phyloP scores from a whole-genome alignment of 2,888 invertebrate genomes.

The Caenorhabditis sulstoni region DNA sequence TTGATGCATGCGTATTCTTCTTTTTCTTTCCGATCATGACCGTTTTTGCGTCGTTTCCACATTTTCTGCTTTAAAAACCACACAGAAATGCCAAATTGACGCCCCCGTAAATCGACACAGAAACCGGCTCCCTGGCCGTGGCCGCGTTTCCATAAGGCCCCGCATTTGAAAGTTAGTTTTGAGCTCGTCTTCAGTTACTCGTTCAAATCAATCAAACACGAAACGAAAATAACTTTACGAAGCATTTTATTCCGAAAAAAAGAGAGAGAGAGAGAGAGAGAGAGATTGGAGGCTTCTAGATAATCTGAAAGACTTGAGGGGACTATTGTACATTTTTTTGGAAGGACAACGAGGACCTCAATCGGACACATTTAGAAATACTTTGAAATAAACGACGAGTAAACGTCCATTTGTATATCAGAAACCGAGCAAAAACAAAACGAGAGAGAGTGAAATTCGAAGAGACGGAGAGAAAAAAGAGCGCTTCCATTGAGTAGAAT shows the following conservation, averaged over 20 bases:
- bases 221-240: conserved; percentile 19
- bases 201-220: not conserved
- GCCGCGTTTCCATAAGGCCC: not conserved
- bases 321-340: conserved; percentile 40
- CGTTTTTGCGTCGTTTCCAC: conserved; percentile 28
- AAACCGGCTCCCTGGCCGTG: conserved; percentile 11
- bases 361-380: not conserved
- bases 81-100: not conserved
- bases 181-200: not conserved
- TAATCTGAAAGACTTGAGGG: conserved; percentile 41
- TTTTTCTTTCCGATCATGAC: not conserved
- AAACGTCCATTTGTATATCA: not conserved
- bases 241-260: conserved; percentile 32
- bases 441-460: not conserved
- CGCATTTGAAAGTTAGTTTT: not conserved
- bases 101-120: not conserved
- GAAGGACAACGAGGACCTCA: conserved; percentile 15
- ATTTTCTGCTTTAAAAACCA: conserved; percentile 15
- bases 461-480: conserved; percentile 7
- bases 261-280: conserved; percentile 2
- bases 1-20: conserved; percentile 72
- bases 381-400: no score
- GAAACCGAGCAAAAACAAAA: not conserved
- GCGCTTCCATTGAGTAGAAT: conserved; percentile 6
- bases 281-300: conserved; percentile 9